A percentile compares a stretch with the other conserved stretches of the same genome.
Evolutionary conservation across 1,140 invertebrate genomes (phyloP).

Genomic region (Diprion similis): DNA sequence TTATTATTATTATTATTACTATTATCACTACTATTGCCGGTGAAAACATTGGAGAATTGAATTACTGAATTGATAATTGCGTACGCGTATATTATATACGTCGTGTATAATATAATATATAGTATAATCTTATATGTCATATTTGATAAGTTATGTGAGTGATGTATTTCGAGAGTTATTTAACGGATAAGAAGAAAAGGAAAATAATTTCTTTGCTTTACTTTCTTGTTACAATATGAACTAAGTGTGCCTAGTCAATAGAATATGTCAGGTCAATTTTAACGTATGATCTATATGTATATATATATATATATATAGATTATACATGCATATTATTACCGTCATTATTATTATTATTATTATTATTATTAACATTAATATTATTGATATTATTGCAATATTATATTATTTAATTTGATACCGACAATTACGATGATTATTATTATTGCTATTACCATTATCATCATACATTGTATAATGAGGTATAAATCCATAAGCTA

Average conservation of each 20-base stretch:
- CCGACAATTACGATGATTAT: background rate
- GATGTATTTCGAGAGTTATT: no score
- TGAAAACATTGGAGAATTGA: background rate
- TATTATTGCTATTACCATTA: background rate
- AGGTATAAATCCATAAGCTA: background rate
- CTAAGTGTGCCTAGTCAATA: slow-evolving; percentile 65
- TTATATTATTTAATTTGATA: background rate
- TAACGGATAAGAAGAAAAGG: slow-evolving; percentile 10
- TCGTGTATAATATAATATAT: no score
- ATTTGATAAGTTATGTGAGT: no score
- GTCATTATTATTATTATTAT: no score
- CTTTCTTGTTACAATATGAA: slow-evolving; percentile 59
- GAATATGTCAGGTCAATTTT: slow-evolving; percentile 64
- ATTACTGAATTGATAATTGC: background rate
- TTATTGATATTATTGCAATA: background rate
- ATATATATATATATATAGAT: slow-evolving; percentile 46
- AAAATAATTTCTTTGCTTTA: slow-evolving; percentile 45
- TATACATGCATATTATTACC: slow-evolving; percentile 52
- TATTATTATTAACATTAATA: background rate
- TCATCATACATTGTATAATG: background rate
- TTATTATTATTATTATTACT: background rate
- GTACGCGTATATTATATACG: no score
- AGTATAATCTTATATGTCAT: no score
- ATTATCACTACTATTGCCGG: background rate
- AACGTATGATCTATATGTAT: slow-evolving; percentile 36